These are phyloP conservation scores for Melanostigma gelatinosum DNA, from an alignment of 2,113 vertebrate genomes.

Conservation along the genomic window DNA sequence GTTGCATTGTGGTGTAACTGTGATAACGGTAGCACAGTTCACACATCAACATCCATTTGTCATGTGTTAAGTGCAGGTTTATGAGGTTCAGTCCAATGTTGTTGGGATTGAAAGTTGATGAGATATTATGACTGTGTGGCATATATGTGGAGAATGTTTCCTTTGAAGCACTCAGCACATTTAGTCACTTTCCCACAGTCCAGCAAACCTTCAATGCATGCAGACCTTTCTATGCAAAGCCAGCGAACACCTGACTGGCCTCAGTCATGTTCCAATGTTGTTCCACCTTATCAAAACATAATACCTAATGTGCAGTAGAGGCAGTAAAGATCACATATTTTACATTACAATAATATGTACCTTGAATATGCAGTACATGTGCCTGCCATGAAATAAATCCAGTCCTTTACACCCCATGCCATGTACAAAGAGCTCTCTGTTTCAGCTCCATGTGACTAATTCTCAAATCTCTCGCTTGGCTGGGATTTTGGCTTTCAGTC, in stretches of 20 bases:
- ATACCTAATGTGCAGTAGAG: neutral
- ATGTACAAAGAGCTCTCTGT: constrained; percentile 48
- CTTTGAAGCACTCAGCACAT: neutral
- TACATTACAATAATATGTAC: neutral
- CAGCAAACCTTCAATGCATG: neutral
- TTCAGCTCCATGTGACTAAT: constrained; percentile 43
- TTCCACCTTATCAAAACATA: neutral
- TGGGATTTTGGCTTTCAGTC: constrained; percentile 40
- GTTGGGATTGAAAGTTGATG: neutral
- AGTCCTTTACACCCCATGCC: constrained; percentile 28
- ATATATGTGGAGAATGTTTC: neutral
- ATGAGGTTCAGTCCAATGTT: neutral
- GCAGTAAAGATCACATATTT: neutral
- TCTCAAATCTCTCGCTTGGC: constrained; percentile 58
- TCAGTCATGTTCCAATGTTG: neutral
- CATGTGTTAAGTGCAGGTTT: rapidly evolving
- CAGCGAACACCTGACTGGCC: neutral
- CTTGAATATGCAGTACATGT: constrained; percentile 22
- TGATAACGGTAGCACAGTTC: neutral
- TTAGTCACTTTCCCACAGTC: neutral
- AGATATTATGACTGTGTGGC: neutral
- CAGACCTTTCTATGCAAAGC: neutral
- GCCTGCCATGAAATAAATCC: constrained; percentile 13
- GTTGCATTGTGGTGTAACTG: neutral
- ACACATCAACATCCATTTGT: neutral